These are phyloP conservation scores for human (Homo sapiens) DNA, from an alignment of 2,113 vertebrate genomes.

Conservation along the genomic window DNA sequence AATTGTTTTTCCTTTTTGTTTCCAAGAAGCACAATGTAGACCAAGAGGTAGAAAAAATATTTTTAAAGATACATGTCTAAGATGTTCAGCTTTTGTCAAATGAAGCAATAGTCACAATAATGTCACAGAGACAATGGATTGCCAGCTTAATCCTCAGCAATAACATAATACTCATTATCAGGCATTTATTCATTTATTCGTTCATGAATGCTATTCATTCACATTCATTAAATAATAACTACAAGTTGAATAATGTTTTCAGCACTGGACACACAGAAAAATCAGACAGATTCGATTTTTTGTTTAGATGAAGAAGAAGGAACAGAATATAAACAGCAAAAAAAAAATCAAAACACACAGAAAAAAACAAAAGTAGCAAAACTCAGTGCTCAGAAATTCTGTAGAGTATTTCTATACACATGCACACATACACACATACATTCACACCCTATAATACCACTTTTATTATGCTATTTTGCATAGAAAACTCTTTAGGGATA, in stretches of 20 bases:
- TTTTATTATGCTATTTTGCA: neutral
- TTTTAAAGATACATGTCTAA: neutral
- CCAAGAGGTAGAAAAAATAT: neutral
- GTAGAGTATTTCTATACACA: neutral
- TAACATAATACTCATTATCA: neutral
- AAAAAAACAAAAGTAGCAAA: neutral
- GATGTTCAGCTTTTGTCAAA: neutral
- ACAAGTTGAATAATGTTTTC: neutral
- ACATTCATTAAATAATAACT: neutral
- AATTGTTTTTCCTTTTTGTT: neutral
- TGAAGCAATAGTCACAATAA: neutral
- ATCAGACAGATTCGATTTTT: neutral
- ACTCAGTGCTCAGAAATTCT: neutral
- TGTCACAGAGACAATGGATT: neutral
- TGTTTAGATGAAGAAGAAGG: neutral
- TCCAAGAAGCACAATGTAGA: neutral
- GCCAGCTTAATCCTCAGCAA: neutral
- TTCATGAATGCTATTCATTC: no score
- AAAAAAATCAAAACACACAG: neutral
- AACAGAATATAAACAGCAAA: neutral
- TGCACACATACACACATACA: no score
- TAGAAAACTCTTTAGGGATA: neutral
- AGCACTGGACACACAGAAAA: neutral
- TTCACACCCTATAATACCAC: neutral
- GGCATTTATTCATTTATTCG: no score